phyloP scores from a whole-genome alignment of 2,888 invertebrate species.

The Oxycera nigricornis region DNA sequence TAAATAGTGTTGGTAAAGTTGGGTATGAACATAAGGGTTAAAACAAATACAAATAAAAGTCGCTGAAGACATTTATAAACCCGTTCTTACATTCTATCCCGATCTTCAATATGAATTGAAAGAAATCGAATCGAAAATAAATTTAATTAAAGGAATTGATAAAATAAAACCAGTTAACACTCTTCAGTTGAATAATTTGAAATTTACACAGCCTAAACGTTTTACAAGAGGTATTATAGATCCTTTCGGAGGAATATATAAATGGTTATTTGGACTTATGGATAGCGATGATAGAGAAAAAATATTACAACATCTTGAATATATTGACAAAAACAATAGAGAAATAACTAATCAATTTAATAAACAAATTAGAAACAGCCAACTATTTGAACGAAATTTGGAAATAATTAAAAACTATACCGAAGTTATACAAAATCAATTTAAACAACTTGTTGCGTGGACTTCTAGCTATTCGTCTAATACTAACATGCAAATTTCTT shows the following conservation, averaged over 20 bases:
- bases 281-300: background rate
- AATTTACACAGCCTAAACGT: background rate
- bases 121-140: background rate
- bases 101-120: background rate
- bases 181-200: background rate
- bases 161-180: background rate
- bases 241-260: background rate
- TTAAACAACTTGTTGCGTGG: background rate
- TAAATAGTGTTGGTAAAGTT: too few species aligned
- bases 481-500: background rate
- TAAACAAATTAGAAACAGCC: conserved; percentile 3
- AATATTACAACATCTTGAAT: background rate
- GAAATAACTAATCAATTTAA: background rate
- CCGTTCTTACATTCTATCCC: background rate
- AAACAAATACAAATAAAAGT: too few species aligned
- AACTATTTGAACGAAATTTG: conserved; percentile 1
- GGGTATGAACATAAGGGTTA: background rate
- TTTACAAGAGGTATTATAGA: background rate
- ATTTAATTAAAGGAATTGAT: background rate
- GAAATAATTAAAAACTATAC: background rate
- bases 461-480: background rate
- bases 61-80: background rate
- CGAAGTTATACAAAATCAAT: background rate
- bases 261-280: background rate
- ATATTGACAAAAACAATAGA: background rate